Percentiles rank a stretch among this genome's conserved stretches.
Conservation (phyloP, 1,140 invertebrate genomes). For the Papilio helenus region DNA sequence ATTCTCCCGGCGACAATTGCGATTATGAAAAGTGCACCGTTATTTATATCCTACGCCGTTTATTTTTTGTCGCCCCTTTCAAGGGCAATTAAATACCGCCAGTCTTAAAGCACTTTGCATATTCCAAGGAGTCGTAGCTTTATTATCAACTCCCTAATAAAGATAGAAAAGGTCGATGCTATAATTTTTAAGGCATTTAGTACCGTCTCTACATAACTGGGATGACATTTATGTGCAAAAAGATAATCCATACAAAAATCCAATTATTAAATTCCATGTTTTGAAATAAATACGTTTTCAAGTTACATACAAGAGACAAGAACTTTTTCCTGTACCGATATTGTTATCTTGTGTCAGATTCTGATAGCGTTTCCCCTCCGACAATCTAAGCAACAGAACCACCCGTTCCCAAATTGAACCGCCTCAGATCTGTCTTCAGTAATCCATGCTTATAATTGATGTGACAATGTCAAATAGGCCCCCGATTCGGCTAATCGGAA, state of each 20-base stretch:
- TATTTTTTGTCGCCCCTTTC: constrained; percentile 82
- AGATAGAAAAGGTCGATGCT: constrained; percentile 70
- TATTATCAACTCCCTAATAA: constrained; percentile 68
- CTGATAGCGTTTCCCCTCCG: constrained; percentile 51
- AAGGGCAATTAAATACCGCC: constrained; percentile 82
- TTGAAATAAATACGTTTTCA: no score
- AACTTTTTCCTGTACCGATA: constrained; percentile 45
- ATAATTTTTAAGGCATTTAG: constrained; percentile 47
- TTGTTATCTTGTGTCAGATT: constrained; percentile 56
- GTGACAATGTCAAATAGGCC: constrained; percentile 76
- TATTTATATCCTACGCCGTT: constrained; percentile 77
- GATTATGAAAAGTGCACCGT: constrained; percentile 83
- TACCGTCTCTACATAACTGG: background rate
- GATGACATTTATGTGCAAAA: background rate
- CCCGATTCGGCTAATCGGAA: constrained; percentile 77
- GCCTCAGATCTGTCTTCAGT: constrained; percentile 77
- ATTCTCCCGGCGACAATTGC: constrained; percentile 82
- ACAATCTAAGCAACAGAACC: constrained; percentile 29
- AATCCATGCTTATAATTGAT: constrained; percentile 82
- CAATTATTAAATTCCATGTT: no score
- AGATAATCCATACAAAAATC: background rate
- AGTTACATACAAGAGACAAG: background rate
- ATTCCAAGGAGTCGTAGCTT: constrained; percentile 63
- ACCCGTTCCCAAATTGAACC: constrained; percentile 71
- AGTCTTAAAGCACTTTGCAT: constrained; percentile 80